Percentiles rank a stretch among this genome's conserved stretches.
Conservation (phyloP, 2,113 vertebrate genomes). For the Brachirus orientalis region DNA sequence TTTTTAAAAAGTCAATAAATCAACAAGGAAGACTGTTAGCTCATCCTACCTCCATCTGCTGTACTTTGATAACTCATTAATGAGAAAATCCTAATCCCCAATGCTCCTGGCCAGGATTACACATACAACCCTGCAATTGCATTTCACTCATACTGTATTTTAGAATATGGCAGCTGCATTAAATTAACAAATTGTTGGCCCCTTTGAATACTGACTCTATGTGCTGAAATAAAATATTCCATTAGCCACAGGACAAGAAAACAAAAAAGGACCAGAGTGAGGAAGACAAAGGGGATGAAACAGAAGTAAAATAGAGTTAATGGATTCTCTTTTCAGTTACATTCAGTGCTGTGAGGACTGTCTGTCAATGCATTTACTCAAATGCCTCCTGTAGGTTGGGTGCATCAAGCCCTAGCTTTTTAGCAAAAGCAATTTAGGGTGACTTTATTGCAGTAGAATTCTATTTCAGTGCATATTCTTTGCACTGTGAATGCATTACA, state of each 20-base stretch:
- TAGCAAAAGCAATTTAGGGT: slow-evolving; percentile 73
- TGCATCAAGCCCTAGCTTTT: slow-evolving; percentile 71
- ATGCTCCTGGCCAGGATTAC: slow-evolving; percentile 79
- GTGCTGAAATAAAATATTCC: slow-evolving; percentile 68
- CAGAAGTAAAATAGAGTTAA: slow-evolving; percentile 71
- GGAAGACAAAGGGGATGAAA: slow-evolving; percentile 56
- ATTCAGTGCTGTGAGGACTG: slow-evolving; percentile 73
- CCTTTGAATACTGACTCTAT: slow-evolving; percentile 58
- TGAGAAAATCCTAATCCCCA: slow-evolving; percentile 70
- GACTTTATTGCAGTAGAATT: slow-evolving; percentile 63
- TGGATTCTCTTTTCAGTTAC: slow-evolving; percentile 76
- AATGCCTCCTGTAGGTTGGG: slow-evolving; percentile 65
- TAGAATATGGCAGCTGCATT: slow-evolving; percentile 68
- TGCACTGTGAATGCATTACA: slow-evolving; percentile 65
- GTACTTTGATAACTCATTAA: slow-evolving; percentile 83
- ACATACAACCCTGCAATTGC: slow-evolving; percentile 65
- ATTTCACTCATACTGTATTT: slow-evolving; percentile 68
- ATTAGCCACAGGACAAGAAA: slow-evolving; percentile 32
- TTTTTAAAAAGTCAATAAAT: slow-evolving; percentile 79
- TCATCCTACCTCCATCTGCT: slow-evolving; percentile 79
- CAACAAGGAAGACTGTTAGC: slow-evolving; percentile 73
- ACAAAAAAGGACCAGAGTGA: slow-evolving; percentile 31
- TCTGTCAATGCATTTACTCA: slow-evolving; percentile 66
- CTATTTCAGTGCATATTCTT: slow-evolving; percentile 63
- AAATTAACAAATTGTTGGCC: slow-evolving; percentile 71